Conservation (phyloP, 2,113 vertebrate species). For the Heterochromis multidens region DNA sequence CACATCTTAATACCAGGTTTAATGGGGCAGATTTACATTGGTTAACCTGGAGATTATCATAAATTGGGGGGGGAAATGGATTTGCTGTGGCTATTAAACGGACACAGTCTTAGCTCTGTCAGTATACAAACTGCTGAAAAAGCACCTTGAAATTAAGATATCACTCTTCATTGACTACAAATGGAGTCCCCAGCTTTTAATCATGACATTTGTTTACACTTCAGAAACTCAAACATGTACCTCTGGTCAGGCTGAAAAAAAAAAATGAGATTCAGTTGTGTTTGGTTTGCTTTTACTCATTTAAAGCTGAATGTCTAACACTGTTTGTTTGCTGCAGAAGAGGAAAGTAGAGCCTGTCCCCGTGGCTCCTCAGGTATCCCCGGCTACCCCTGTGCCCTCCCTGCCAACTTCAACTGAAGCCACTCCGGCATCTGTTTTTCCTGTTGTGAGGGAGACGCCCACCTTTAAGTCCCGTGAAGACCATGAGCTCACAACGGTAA, state of each 20-base stretch:
- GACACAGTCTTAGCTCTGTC: slow-evolving; percentile 2
- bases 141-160: background rate
- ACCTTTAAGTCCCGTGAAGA: slow-evolving; percentile 78
- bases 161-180: background rate
- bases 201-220: background rate
- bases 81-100: slow-evolving; percentile 26
- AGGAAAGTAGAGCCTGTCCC: slow-evolving; percentile 87
- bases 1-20: slow-evolving; percentile 46
- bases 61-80: background rate
- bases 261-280: background rate
- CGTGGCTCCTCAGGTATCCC: slow-evolving; percentile 73
- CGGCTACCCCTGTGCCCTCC: slow-evolving; percentile 79
- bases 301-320: slow-evolving; percentile 10
- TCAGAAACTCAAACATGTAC: background rate
- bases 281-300: background rate
- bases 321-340: slow-evolving; percentile 77
- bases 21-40: slow-evolving; percentile 1
- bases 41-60: background rate
- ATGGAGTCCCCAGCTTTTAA: background rate
- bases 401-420: slow-evolving; percentile 79
- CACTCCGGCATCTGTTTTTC: slow-evolving; percentile 82
- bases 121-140: background rate
- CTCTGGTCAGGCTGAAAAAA: background rate
- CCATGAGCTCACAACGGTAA: slow-evolving; percentile 76
- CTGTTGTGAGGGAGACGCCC: slow-evolving; percentile 72